Evolutionary conservation across 2,113 vertebrate species (phyloP), one percentile per base, ranked within the genome.

Genomic region (rabbit (Oryctolagus cuniculus)): DNA sequence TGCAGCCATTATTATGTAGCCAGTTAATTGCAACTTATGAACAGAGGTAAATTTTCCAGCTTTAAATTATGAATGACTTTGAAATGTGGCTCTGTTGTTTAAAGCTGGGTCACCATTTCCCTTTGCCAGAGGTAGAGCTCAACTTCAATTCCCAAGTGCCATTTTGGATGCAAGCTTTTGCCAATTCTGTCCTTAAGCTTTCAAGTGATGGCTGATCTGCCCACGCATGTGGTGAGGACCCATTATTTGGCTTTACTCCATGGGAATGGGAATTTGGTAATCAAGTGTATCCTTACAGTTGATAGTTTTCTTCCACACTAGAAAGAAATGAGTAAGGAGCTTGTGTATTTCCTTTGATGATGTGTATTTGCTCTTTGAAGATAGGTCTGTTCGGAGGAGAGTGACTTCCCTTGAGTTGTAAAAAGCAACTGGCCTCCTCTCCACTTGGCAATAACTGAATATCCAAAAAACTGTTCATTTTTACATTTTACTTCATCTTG

Each of bases 31-130:
- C 24, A 91, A 93, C 13, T 83, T 64, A 79, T 38, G 84, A 96
- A 96, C 16, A 78, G 85, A 97, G 36, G 38, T 61, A 96, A 79
- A 70, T 81, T 93, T 95, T 97, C 74, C 31, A 69, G 19, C 10
- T n/a, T 90, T 96, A 70, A 89, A 92, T 92, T 94, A 78, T 85
- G 79, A 96, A 86, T 66, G 91, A 93, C 6, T 17, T 12, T 38
- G 67, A 82, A 92, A 77, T 12, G 16, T 58, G 36, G 1, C 91
- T 95, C 96, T 86, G 21, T 67, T 94, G 95, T 96, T 95, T 95
- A 90, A 77, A 92, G 22, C n/a, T 82, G 25, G 19, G 4, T 95
- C 49, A 38, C 53, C 95, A 34, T 67, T 75, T 24, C 4, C 7
- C 72, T 91, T 95, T 24, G 82, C 12, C 36, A 94, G 74, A 31